A percentile compares a stretch with the other conserved stretches of the same genome.
Evolutionary conservation across 1,140 invertebrate genomes (phyloP).

Genomic region (Sarcophaga peregrina): DNA sequence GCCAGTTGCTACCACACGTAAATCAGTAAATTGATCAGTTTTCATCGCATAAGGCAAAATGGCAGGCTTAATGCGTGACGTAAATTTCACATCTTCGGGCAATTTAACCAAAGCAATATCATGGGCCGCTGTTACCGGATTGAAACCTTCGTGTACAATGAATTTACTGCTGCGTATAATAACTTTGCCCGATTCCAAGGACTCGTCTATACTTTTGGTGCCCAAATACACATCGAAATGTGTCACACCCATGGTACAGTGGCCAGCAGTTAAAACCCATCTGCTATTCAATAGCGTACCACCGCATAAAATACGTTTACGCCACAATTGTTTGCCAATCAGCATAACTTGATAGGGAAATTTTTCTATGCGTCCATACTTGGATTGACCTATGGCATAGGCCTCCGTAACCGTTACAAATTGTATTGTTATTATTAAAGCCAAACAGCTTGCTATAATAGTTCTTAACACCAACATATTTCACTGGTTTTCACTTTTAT

Average conservation of each 20-base stretch:
- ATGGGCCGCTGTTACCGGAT: slow-evolving; percentile 59
- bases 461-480: slow-evolving; percentile 45
- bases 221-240: slow-evolving; percentile 63
- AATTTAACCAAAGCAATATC: slow-evolving; percentile 63
- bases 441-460: slow-evolving; percentile 44
- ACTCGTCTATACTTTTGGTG: slow-evolving; percentile 59
- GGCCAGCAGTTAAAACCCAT: slow-evolving; percentile 81
- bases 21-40: slow-evolving; percentile 54
- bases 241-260: slow-evolving; percentile 75
- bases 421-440: slow-evolving; percentile 43
- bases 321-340: slow-evolving; percentile 63
- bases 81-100: slow-evolving; percentile 54
- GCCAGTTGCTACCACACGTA: slow-evolving; percentile 60
- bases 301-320: slow-evolving; percentile 72
- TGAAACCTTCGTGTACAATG: slow-evolving; percentile 60
- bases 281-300: slow-evolving; percentile 78
- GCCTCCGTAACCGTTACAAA: slow-evolving; percentile 35
- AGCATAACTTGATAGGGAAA: slow-evolving; percentile 66
- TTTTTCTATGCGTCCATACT: slow-evolving; percentile 61
- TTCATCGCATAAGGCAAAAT: slow-evolving; percentile 50
- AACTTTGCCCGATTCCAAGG: slow-evolving; percentile 52
- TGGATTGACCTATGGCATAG: slow-evolving; percentile 61
- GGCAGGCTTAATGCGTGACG: slow-evolving; percentile 57
- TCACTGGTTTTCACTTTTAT: not conserved
- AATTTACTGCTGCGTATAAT: slow-evolving; percentile 61